phyloP scores from a whole-genome alignment of 2,797 vertebrate genomes.

The Enteromius paludinosus region DNA sequence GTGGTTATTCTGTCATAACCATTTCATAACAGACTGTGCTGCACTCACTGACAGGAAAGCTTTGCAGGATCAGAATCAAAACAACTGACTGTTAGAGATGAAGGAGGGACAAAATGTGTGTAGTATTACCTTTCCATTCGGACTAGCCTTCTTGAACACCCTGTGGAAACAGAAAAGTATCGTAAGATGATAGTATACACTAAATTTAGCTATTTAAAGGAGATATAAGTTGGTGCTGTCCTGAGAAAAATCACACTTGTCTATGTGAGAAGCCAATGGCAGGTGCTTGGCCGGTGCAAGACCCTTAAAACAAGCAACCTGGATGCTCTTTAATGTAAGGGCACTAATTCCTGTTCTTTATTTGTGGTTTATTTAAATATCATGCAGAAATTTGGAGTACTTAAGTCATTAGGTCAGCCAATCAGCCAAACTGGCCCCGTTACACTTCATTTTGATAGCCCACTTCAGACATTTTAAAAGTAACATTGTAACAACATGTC shows the following conservation, averaged over 20 bases:
- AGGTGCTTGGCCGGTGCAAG: background rate
- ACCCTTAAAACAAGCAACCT: background rate
- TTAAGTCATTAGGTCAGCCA: background rate
- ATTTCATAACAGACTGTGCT: constrained; percentile 17
- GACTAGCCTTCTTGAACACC: constrained; percentile 97
- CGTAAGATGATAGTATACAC: background rate
- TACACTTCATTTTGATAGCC: too few relatives aligned
- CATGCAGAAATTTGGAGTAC: background rate
- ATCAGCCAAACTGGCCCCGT: too few relatives aligned
- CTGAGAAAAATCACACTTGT: constrained; percentile 3
- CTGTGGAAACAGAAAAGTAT: constrained; percentile 75
- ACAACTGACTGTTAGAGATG: background rate
- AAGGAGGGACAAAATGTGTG: constrained; percentile 8
- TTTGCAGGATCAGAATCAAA: background rate
- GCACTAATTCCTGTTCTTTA: background rate
- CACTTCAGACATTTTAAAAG: too few relatives aligned
- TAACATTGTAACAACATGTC: too few relatives aligned
- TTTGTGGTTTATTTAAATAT: background rate
- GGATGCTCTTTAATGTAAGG: background rate
- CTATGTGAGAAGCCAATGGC: background rate
- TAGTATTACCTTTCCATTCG: constrained; percentile 92
- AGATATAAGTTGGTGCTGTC: background rate
- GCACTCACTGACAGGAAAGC: background rate
- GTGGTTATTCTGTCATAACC: constrained; percentile 16
- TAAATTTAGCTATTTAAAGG: background rate